Evolutionary conservation across 2,113 vertebrate species (phyloP), one percentile per base, ranked within the genome.

Genomic region (Cairina moschata): DNA sequence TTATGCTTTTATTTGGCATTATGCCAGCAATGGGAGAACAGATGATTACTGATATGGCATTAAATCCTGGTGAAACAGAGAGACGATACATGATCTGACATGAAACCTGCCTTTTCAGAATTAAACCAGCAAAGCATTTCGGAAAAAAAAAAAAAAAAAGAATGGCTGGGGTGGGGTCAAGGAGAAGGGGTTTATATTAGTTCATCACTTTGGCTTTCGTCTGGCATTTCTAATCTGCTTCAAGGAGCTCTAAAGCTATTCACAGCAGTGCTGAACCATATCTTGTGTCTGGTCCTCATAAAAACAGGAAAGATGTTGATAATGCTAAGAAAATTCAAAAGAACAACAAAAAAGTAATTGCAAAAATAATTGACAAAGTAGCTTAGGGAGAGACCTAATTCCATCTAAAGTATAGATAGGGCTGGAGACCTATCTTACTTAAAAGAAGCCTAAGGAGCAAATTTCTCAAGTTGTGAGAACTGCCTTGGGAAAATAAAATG

Each of bases 1-100:
- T 94, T 93, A 88, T 94, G 82, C 67, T 90, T 90, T 83, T 16
- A 28, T 66, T 68, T 79, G 96, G 71, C 55, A 1, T 85, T 87
- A n/a, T 80, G 66, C 92, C 87, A 90, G 48, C 54, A 73, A 15
- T 82, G 58, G 62, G 38, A 91, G 84, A 85, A 21, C 32, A 91
- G 69, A 76, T 85, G 85, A 68, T 85, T 95, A 38, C 58, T 66
- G 28, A 83, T 62, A 66, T 13, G 23, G 58, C 82, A 89, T 87
- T 81, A 93, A 91, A 58, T 73, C 79, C 75, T 93, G 82, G 75
- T 8, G 5, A 87, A 60, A 72, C 60, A 79, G 34, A 77, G 77
- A 67, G 42, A 48, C 84, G 82, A 87, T 85, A 94, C 38, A 40
- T 60, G 66, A 91, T 68, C 78, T 90, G 84, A 93, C 66, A 56